Evolutionary conservation across 2,888 invertebrate species (phyloP).

Genomic region (Diloba caeruleocephala): DNA sequence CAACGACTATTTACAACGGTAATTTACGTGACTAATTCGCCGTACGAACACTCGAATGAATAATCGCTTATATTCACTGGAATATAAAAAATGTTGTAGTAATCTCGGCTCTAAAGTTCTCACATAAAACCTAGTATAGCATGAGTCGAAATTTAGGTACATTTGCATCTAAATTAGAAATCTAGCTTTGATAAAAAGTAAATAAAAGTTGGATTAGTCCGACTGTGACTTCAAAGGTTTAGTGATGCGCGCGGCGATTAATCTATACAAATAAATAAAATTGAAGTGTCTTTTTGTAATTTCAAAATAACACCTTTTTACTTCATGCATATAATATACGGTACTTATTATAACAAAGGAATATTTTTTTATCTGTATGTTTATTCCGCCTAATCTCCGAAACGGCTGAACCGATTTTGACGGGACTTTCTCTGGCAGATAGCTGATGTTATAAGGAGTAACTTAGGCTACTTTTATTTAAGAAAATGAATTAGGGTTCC

Average conservation of each 20-base stretch:
- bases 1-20: conserved; percentile 73
- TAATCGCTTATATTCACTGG: conserved; percentile 57
- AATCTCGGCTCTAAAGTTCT: conserved; percentile 45
- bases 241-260: conserved; percentile 21
- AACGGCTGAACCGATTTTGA: no score
- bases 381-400: no score
- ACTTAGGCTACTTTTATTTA: no score
- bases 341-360: no score
- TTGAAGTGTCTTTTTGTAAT: no score
- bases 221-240: conserved; percentile 17
- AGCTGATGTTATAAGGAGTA: no score
- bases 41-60: conserved; percentile 63
- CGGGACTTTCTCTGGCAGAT: no score
- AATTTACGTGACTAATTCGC: conserved; percentile 74
- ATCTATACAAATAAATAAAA: conserved; percentile 30
- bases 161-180: conserved; percentile 56
- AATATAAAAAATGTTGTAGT: conserved; percentile 61
- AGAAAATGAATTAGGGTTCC: no score
- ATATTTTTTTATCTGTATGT: no score
- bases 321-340: no score
- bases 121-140: conserved; percentile 41
- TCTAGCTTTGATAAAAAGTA: conserved; percentile 31
- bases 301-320: no score
- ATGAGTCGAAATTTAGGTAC: conserved; percentile 42
- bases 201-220: conserved; percentile 31